Conservation (phyloP, 2,113 vertebrate species). For the Semicossyphus pulcher region DNA sequence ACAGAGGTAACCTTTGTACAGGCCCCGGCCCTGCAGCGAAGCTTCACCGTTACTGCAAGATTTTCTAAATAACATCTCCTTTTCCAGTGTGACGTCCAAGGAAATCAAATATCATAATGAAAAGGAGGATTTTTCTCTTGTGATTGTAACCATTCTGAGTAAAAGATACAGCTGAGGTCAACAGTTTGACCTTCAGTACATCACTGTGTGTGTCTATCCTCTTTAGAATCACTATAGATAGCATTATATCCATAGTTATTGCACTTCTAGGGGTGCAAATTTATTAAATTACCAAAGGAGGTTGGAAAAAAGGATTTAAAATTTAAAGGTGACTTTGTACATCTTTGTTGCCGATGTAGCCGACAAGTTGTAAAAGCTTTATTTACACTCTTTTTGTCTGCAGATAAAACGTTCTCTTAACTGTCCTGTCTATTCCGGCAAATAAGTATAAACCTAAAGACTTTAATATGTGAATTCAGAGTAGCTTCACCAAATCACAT, state of each 20-base stretch:
- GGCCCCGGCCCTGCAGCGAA: slow-evolving; percentile 30
- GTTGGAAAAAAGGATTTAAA: neutral
- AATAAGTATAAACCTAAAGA: neutral
- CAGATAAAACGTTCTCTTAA: neutral
- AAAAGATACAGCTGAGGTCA: neutral
- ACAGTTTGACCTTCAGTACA: neutral
- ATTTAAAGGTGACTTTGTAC: neutral
- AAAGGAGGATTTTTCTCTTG: slow-evolving; percentile 12
- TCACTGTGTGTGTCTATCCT: neutral
- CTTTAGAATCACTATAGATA: neutral
- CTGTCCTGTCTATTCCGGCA: neutral
- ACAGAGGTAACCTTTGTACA: slow-evolving; percentile 52
- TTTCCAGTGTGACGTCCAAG: slow-evolving; percentile 20
- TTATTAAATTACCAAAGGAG: neutral
- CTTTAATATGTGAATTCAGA: neutral
- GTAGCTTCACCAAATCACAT: neutral
- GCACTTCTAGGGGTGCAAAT: neutral
- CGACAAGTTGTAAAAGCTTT: too few relatives aligned
- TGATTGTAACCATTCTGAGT: neutral
- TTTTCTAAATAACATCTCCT: slow-evolving; percentile 4
- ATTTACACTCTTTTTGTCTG: too few relatives aligned
- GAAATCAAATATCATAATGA: slow-evolving; percentile 35
- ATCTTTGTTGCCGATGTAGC: too few relatives aligned
- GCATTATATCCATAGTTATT: neutral
- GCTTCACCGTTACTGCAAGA: slow-evolving; percentile 22